phyloP scores from a whole-genome alignment of 2,113 vertebrate genomes.

The Neogobius melanostomus region DNA sequence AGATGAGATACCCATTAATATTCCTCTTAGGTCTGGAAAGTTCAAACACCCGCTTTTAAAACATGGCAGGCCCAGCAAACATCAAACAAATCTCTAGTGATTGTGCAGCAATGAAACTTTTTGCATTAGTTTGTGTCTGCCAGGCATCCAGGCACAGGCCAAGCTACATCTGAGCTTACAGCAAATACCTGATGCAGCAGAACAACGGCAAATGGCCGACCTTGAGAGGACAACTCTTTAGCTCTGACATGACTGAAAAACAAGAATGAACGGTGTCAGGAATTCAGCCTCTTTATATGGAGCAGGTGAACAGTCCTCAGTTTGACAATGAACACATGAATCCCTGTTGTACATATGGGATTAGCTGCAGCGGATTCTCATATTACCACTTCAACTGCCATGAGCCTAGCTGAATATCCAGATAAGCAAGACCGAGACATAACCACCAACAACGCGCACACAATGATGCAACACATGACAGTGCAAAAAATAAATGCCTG shows the following conservation, averaged over 20 bases:
- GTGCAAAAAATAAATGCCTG: too few species aligned
- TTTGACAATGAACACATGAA: background rate
- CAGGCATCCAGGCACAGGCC: constrained; percentile 25
- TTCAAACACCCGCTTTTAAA: background rate
- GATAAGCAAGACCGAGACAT: background rate
- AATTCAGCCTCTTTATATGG: background rate
- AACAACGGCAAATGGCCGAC: constrained; percentile 51
- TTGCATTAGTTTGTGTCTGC: constrained; percentile 25
- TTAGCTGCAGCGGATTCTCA: background rate
- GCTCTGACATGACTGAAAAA: constrained; percentile 45
- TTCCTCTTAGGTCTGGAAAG: background rate
- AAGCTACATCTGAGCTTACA: constrained; percentile 33
- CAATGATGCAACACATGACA: background rate
- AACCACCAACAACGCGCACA: background rate
- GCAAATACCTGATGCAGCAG: constrained; percentile 61
- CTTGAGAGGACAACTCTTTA: constrained; percentile 44
- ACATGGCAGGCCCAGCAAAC: background rate
- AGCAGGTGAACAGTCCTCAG: background rate
- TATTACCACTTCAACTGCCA: background rate
- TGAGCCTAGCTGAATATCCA: background rate
- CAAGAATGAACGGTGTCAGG: constrained; percentile 1
- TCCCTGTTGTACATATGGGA: background rate
- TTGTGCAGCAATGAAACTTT: constrained; percentile 1
- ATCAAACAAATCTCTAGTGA: background rate
- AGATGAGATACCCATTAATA: background rate